phyloP scores from a whole-genome alignment of 2,113 vertebrate genomes.

The Saccopteryx bilineata region DNA sequence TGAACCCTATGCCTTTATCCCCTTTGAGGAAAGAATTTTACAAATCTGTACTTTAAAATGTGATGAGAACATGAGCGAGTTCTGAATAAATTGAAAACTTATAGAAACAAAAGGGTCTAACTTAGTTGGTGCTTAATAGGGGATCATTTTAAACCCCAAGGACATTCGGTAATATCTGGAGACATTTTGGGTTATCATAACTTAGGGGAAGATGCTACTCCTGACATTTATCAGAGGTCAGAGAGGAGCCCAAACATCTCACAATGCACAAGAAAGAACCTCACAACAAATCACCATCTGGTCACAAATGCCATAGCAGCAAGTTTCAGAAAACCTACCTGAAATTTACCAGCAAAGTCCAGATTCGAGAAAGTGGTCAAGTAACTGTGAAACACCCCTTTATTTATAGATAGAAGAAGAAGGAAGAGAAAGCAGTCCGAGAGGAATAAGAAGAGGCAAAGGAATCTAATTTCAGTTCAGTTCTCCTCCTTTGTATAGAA shows the following conservation, averaged over 20 bases:
- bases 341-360: background rate
- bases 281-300: background rate
- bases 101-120: background rate
- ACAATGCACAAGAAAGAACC: accelerated
- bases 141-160: background rate
- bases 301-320: background rate
- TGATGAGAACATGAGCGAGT: background rate
- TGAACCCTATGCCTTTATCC: background rate
- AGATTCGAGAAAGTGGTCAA: background rate
- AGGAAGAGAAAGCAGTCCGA: background rate
- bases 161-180: background rate
- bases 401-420: background rate
- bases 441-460: background rate
- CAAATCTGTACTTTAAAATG: background rate
- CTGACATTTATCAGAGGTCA: background rate
- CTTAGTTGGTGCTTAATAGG: background rate
- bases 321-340: background rate
- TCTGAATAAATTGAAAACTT: background rate
- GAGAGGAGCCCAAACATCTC: background rate
- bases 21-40: background rate
- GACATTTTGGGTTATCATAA: background rate
- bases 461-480: background rate
- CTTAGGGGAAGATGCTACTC: background rate
- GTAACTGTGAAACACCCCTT: background rate
- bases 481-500: background rate